phyloP scores from a whole-genome alignment of 1,140 invertebrate genomes.

The Solen grandis region DNA sequence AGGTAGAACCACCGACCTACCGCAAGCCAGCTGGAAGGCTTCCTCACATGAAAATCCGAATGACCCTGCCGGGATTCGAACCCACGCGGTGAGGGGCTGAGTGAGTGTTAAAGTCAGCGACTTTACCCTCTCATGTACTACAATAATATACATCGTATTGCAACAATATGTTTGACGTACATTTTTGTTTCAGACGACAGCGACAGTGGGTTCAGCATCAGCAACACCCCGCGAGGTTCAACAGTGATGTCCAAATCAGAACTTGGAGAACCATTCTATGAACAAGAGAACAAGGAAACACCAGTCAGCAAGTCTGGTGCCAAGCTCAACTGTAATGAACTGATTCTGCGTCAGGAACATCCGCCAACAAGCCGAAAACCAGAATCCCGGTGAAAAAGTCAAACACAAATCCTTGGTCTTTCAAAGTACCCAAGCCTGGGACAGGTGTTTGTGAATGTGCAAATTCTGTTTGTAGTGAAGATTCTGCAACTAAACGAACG shows the following conservation, averaged over 20 bases:
- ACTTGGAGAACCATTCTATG: slow-evolving; percentile 29
- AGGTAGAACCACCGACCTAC: no score
- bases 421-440: slow-evolving; percentile 42
- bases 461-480: background rate
- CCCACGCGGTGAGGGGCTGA: no score
- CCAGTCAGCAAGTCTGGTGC: background rate
- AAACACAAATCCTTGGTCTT: slow-evolving; percentile 29
- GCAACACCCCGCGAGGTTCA: slow-evolving; percentile 59
- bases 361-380: slow-evolving; percentile 16
- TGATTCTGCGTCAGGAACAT: background rate
- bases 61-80: no score
- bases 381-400: slow-evolving; percentile 36
- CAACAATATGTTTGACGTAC: no score
- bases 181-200: slow-evolving; percentile 57
- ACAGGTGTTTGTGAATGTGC: slow-evolving; percentile 45
- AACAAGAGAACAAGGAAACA: slow-evolving; percentile 32
- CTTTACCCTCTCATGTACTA: no score
- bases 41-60: no score
- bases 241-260: slow-evolving; percentile 19
- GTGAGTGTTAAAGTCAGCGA: no score
- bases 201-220: slow-evolving; percentile 64
- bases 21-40: no score
- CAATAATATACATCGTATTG: no score
- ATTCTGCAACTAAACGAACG: background rate
- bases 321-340: background rate